Evolutionary conservation across 2,888 invertebrate species (phyloP).

Genomic region (Molorchus minor): DNA sequence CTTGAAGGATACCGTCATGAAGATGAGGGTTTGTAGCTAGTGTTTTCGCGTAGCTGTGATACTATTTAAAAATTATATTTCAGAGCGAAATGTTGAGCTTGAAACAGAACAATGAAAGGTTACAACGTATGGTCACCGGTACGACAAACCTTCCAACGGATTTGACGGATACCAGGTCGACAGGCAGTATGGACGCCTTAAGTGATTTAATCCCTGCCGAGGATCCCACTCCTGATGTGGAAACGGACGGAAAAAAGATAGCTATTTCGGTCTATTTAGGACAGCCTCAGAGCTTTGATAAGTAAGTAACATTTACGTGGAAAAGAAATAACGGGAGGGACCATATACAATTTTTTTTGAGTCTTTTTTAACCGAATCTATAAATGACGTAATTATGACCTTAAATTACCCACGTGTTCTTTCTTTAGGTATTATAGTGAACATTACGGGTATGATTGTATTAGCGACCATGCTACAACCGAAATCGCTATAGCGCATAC

Average conservation of each 20-base stretch:
- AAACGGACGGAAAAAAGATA: conserved; percentile 84
- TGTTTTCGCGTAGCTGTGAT: neutral
- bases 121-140: conserved; percentile 82
- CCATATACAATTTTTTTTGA: too few species aligned
- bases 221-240: conserved; percentile 57
- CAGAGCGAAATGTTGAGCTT: conserved; percentile 96
- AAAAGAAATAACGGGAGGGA: neutral
- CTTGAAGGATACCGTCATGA: conserved; percentile 94
- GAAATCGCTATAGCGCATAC: conserved; percentile 88
- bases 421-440: conserved; percentile 57
- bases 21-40: conserved; percentile 82
- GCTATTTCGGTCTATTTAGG: conserved; percentile 89
- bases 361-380: too few species aligned
- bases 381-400: too few species aligned
- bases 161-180: conserved; percentile 53
- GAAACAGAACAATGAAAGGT: conserved; percentile 95
- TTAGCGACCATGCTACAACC: conserved; percentile 61
- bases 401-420: too few species aligned
- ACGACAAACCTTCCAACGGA: conserved; percentile 52
- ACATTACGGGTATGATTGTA: conserved; percentile 59
- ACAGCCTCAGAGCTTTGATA: conserved; percentile 78
- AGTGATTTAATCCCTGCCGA: conserved; percentile 60
- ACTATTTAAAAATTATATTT: conserved; percentile 46
- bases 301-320: conserved; percentile 46
- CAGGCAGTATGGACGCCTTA: conserved; percentile 59